Evolutionary conservation across 2,797 vertebrate genomes (phyloP).

Genomic region (Discoglossus pictus): DNA sequence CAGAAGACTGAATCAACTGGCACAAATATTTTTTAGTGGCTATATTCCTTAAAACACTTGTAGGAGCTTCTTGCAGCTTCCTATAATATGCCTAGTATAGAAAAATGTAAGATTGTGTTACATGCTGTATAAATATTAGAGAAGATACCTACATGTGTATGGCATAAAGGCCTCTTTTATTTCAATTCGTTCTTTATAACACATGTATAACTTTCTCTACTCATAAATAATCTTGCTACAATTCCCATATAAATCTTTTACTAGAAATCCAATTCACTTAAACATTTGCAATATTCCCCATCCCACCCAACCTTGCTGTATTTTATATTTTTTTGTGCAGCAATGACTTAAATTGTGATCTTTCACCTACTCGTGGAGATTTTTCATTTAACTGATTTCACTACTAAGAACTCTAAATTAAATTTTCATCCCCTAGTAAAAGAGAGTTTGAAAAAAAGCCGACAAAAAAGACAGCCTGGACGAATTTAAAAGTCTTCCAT

Average conservation of each 20-base stretch:
- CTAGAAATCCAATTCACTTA: conserved; percentile 7
- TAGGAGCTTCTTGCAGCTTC: too few species aligned
- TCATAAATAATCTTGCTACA: conserved; percentile 20
- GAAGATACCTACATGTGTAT: conserved; percentile 3
- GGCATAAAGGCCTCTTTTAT: neutral
- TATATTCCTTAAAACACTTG: too few species aligned
- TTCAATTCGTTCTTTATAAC: conserved; percentile 2
- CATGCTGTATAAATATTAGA: neutral
- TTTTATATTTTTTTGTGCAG: neutral
- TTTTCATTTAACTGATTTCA: conserved; percentile 57
- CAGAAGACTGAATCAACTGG: too few species aligned
- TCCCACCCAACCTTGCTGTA: neutral
- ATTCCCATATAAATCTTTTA: conserved; percentile 23
- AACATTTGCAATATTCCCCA: neutral
- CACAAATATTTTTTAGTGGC: too few species aligned
- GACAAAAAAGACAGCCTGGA: conserved; percentile 44
- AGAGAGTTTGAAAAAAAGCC: conserved; percentile 17
- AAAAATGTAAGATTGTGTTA: neutral
- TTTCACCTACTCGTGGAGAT: too few species aligned
- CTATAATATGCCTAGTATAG: too few species aligned
- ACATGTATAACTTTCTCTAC: conserved; percentile 6
- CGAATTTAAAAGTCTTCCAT: conserved; percentile 30
- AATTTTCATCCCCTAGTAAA: conserved; percentile 54
- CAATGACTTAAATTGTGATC: conserved; percentile 22
- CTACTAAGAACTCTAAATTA: conserved; percentile 49